Conservation (phyloP, 2,113 vertebrate species). For the Anthoscopus minutus region DNA sequence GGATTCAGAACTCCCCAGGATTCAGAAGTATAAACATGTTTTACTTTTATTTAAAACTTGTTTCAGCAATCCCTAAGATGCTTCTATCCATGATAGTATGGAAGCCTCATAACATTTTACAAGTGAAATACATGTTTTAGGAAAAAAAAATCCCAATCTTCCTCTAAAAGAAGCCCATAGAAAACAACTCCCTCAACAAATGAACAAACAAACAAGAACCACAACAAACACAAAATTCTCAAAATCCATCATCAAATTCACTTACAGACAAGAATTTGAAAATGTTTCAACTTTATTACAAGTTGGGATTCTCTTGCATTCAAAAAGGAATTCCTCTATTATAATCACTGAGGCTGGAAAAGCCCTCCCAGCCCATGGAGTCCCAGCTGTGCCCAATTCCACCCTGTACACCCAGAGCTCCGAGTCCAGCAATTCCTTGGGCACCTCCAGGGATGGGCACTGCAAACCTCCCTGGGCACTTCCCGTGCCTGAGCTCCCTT, state of each 20-base stretch:
- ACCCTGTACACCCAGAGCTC: background rate
- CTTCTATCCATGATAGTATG: background rate
- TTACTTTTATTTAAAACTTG: slow-evolving; percentile 6
- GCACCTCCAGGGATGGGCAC: background rate
- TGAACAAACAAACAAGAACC: background rate
- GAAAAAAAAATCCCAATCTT: background rate
- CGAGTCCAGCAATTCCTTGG: background rate
- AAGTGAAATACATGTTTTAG: background rate
- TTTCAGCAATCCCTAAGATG: background rate
- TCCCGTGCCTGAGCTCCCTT: rapidly evolving
- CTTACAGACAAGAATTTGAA: background rate
- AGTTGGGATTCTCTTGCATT: background rate
- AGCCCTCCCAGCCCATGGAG: rapidly evolving
- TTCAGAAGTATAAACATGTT: background rate
- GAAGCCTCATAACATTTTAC: background rate
- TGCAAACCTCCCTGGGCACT: background rate
- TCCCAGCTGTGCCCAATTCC: background rate
- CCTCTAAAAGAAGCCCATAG: background rate
- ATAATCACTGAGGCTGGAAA: background rate
- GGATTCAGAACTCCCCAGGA: background rate
- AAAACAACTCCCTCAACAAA: background rate
- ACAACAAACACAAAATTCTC: background rate
- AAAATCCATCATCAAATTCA: background rate
- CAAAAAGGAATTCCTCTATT: background rate
- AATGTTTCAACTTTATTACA: background rate